phyloP scores from a whole-genome alignment of 2,797 vertebrate genomes.

The Otolemur crassicaudatus region DNA sequence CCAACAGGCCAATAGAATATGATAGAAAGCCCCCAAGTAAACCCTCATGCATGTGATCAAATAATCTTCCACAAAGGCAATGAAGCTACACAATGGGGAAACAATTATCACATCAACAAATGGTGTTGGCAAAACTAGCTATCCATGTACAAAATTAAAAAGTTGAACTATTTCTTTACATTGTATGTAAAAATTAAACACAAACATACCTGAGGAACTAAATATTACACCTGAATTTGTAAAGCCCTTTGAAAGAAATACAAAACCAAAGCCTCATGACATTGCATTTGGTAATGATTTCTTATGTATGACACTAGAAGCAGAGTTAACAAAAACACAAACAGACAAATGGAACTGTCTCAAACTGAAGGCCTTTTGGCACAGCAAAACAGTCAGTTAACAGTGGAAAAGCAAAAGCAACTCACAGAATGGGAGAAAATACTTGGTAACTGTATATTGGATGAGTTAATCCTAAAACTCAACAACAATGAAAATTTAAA shows the following conservation, averaged over 20 bases:
- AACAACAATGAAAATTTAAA: neutral
- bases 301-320: neutral
- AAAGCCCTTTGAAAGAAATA: neutral
- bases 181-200: neutral
- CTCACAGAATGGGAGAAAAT: neutral
- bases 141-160: neutral
- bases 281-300: neutral
- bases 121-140: neutral
- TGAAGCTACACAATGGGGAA: neutral
- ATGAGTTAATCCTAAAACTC: neutral
- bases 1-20: neutral
- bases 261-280: neutral
- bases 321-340: neutral
- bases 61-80: neutral
- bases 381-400: neutral
- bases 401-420: neutral
- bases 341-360: neutral
- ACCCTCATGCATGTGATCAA: neutral
- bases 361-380: neutral
- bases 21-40: neutral
- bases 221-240: neutral
- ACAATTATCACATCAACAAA: neutral
- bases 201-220: neutral
- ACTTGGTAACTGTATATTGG: neutral
- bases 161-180: neutral